Base-by-base conservation (phyloP, 2,797 vertebrate species). In the Halcyon smyrnensis region DNA sequence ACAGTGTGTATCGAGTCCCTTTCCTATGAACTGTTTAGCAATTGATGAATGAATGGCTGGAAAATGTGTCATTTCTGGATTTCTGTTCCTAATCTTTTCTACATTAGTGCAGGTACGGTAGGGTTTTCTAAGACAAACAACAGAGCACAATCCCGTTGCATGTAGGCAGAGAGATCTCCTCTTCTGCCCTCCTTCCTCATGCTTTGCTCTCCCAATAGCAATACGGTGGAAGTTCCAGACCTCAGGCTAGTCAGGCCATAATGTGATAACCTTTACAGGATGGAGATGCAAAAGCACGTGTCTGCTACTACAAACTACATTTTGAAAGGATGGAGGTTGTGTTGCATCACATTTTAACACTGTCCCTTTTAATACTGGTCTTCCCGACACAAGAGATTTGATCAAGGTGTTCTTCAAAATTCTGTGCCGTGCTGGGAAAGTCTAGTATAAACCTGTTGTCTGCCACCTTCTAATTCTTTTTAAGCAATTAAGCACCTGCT, bases 401-500 rank as follows among this genome's bases (percentile, higher is more conserved):
- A 98, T 97, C 94, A 94, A 91, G 88, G 94, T 96, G 82, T 91
- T 96, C 95, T 97, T 98, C 94, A 97, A 81, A 97, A 90, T 94
- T 92, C 67, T 88, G 60, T 43, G 48, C 70, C 73, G 8, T 39
- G 80, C 95, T 97, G 96, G 60, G 96, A 76, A 95, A 92, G 74
- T 94, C 90, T 93, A 90, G 59, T 68, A 15, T 71, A 92, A 87
- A 77, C 67, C 73, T 90, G 76, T 96, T 96, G 96, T 97, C 97
- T 97, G 81, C 96, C 95, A 95, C 84, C 76, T 96, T 95, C 97
- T 97, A 73, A 81, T 94, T 97, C 71, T 96, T 96, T 96, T 95
- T 91, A 95, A 83, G 93, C 92, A 97, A 97, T 98, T 98, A 98
- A 96, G 87, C 93, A 93, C 94, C 96, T 97, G 90, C 93, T 96